A percentile compares a stretch with the other conserved stretches of the same genome.
Evolutionary conservation across 1,140 invertebrate genomes (phyloP).

Genomic region (Eurosta solidaginis): DNA sequence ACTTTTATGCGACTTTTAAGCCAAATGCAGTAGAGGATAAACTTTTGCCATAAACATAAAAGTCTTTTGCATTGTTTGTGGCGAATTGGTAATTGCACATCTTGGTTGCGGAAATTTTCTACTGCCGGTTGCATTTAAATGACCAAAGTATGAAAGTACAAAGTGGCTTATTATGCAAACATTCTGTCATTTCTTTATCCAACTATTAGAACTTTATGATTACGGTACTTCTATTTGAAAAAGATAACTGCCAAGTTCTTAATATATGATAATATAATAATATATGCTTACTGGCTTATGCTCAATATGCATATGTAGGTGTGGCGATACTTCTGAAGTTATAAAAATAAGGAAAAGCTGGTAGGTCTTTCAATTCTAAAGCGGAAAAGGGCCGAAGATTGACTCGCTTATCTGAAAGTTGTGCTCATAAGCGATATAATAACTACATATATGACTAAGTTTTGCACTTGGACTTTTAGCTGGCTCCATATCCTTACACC

Average conservation of each 20-base stretch:
- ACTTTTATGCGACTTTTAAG: neutral
- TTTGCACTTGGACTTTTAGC: too few relatives aligned
- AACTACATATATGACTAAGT: too few relatives aligned
- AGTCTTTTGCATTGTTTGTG: slow-evolving; percentile 39
- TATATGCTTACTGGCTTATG: too few relatives aligned
- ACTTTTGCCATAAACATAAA: slow-evolving; percentile 55
- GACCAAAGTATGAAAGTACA: neutral
- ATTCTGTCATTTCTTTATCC: neutral
- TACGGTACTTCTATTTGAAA: neutral
- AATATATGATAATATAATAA: neutral
- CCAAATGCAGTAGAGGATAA: slow-evolving; percentile 32
- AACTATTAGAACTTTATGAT: slow-evolving; percentile 2
- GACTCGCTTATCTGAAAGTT: too few relatives aligned
- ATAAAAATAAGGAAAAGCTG: too few relatives aligned
- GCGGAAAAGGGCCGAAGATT: too few relatives aligned
- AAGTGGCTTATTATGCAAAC: slow-evolving; percentile 7
- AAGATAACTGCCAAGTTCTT: neutral
- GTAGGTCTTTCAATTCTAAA: too few relatives aligned
- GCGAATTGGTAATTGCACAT: slow-evolving; percentile 23
- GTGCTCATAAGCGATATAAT: too few relatives aligned
- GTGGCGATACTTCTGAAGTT: too few relatives aligned
- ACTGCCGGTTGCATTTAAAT: neutral
- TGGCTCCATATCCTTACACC: too few relatives aligned
- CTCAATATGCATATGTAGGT: too few relatives aligned
- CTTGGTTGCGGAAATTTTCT: slow-evolving; percentile 3